Evolutionary conservation across 2,113 vertebrate genomes (phyloP).

Genomic region (Pedetes capensis): DNA sequence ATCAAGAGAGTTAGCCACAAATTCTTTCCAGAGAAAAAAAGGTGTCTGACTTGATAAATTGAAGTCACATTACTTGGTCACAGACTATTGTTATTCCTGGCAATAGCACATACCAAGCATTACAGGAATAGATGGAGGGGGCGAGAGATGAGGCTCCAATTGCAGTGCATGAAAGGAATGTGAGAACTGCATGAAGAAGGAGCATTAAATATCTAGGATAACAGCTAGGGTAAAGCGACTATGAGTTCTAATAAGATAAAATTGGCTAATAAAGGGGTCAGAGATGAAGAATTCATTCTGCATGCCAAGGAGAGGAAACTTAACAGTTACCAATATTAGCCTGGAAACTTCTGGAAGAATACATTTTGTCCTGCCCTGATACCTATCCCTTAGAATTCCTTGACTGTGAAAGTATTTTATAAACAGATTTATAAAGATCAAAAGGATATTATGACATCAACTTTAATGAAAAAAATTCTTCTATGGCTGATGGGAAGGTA

Average conservation of each 20-base stretch:
- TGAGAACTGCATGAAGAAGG: constrained; percentile 45
- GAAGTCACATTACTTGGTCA: constrained; percentile 49
- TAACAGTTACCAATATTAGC: not conserved
- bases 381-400: not conserved
- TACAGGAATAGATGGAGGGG: constrained; percentile 62
- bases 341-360: not conserved
- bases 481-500: not conserved
- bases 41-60: not conserved
- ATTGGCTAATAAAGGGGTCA: not conserved
- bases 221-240: not conserved
- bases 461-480: not conserved
- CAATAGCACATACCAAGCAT: constrained; percentile 71
- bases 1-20: not conserved
- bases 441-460: not conserved
- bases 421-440: not conserved
- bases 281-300: not conserved
- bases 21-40: not conserved
- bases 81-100: constrained; percentile 9
- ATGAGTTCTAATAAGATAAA: not conserved
- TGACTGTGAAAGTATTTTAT: not conserved
- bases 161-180: constrained; percentile 67
- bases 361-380: not conserved
- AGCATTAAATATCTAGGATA: constrained; percentile 44
- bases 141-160: constrained; percentile 50
- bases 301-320: not conserved